Percentiles rank a stretch among this genome's conserved stretches.
Conservation (phyloP, 2,888 invertebrate species). For the Protonemura montana region DNA sequence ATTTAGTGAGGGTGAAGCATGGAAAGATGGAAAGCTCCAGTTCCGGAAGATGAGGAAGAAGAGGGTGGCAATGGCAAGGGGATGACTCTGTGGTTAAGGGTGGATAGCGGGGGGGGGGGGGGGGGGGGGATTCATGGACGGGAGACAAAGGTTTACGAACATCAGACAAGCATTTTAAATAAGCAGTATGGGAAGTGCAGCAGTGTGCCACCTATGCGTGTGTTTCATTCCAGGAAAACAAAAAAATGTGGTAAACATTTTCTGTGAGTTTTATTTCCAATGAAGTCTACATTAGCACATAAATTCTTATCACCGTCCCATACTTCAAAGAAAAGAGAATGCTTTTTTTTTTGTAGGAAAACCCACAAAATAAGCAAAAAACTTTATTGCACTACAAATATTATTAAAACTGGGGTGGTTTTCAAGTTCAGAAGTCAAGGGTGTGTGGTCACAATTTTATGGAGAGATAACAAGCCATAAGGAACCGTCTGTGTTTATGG, state of each 20-base stretch:
- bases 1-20: slow-evolving; percentile 39
- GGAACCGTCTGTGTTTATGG: not conserved
- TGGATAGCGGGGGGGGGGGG: not conserved
- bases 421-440: not conserved
- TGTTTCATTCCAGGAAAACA: not conserved
- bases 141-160: slow-evolving; percentile 33
- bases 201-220: not conserved
- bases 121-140: not conserved
- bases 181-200: not conserved
- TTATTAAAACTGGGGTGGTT: too few relatives aligned
- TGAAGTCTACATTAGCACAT: not conserved
- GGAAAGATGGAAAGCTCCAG: slow-evolving; percentile 40
- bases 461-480: not conserved
- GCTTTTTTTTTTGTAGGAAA: not conserved
- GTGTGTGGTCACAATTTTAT: not conserved
- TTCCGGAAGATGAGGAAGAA: slow-evolving; percentile 39
- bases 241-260: not conserved
- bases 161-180: slow-evolving; percentile 32
- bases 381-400: too few relatives aligned
- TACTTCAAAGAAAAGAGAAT: not conserved
- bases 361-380: not conserved
- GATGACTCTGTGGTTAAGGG: slow-evolving; percentile 20
- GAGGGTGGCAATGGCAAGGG: slow-evolving; percentile 25
- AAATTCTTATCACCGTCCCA: not conserved
- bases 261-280: not conserved